Percentiles rank a stretch among this genome's conserved stretches.
Conservation (phyloP, 2,113 vertebrate genomes). For the Hippolais icterina region DNA sequence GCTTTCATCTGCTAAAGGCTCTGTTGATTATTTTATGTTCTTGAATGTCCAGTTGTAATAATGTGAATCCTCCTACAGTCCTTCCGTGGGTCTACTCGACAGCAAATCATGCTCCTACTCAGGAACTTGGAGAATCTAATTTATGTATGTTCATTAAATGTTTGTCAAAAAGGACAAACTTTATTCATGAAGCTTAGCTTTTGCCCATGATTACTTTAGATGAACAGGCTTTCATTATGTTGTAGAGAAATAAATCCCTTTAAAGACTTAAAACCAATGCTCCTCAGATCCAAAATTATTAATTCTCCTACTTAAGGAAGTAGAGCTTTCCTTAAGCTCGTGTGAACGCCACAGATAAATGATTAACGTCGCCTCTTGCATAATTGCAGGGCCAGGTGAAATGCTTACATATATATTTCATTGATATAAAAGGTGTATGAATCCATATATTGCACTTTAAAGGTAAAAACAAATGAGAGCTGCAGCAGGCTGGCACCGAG, state of each 20-base stretch:
- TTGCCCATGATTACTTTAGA: neutral
- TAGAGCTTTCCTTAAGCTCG: conserved; percentile 7
- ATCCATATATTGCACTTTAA: conserved; percentile 21
- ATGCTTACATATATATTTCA: neutral
- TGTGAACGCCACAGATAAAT: neutral
- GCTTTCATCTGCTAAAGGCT: neutral
- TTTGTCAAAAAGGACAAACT: conserved; percentile 28
- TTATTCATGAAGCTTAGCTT: conserved; percentile 27
- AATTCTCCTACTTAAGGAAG: conserved; percentile 33
- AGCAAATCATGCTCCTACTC: neutral
- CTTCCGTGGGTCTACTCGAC: neutral
- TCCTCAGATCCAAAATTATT: conserved; percentile 28
- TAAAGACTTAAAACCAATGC: conserved; percentile 37
- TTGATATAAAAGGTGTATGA: neutral
- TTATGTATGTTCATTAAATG: neutral
- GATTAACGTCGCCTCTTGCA: neutral
- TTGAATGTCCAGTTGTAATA: neutral
- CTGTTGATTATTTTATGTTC: neutral
- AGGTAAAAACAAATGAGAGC: neutral
- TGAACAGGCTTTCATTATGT: conserved; percentile 6
- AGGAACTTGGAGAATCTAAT: conserved; percentile 10
- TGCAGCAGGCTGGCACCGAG: neutral
- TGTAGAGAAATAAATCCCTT: conserved; percentile 46
- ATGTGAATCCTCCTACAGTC: neutral
- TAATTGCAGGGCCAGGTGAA: conserved; percentile 21